Percentiles rank a stretch among this genome's conserved stretches.
Evolutionary conservation across 2,888 invertebrate genomes (phyloP).

Genomic region (Galerucella pusilla): DNA sequence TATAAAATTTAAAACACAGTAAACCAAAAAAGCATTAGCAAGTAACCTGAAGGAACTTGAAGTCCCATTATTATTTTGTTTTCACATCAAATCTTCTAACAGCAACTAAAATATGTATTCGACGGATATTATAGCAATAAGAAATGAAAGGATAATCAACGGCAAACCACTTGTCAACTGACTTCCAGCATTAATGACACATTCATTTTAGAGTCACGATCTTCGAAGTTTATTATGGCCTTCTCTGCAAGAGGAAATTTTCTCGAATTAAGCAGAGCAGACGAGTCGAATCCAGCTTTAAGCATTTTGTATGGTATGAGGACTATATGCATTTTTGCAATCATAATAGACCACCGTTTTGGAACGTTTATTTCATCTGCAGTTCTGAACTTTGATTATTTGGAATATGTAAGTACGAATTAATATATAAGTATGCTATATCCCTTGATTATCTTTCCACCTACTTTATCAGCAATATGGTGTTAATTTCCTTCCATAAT

Average conservation of each 20-base stretch:
- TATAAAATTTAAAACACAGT: too few species aligned
- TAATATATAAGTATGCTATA: slow-evolving; percentile 11
- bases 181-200: neutral
- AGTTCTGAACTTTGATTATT: slow-evolving; percentile 68
- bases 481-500: too few species aligned
- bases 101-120: too few species aligned
- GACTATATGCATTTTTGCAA: slow-evolving; percentile 69
- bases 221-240: slow-evolving; percentile 50
- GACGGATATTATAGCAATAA: too few species aligned
- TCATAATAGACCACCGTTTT: slow-evolving; percentile 70
- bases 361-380: slow-evolving; percentile 69
- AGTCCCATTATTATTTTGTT: too few species aligned
- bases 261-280: slow-evolving; percentile 62
- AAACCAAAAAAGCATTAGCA: too few species aligned
- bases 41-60: too few species aligned
- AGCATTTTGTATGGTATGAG: slow-evolving; percentile 71
- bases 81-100: too few species aligned
- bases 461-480: too few species aligned
- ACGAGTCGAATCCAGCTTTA: slow-evolving; percentile 64
- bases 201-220: slow-evolving; percentile 35
- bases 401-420: slow-evolving; percentile 66
- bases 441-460: neutral
- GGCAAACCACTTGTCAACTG: neutral
- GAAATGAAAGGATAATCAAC: too few species aligned
- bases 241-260: slow-evolving; percentile 61